phyloP scores from a whole-genome alignment of 2,797 vertebrate species.

The Gila robusta region DNA sequence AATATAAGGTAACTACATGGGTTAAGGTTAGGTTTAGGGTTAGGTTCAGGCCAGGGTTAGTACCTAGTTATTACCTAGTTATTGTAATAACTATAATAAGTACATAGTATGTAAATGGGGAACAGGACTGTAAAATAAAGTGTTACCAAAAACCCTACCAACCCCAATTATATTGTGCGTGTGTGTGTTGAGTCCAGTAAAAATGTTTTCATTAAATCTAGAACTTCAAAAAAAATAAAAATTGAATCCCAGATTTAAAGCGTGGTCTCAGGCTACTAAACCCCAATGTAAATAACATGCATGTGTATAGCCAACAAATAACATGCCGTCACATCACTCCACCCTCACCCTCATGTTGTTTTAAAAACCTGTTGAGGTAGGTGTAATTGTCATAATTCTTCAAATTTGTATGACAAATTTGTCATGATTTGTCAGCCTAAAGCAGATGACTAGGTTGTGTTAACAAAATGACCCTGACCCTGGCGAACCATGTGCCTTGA shows the following conservation, averaged over 20 bases:
- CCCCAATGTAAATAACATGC: not conserved
- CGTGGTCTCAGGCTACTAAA: not conserved
- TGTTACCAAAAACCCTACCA: not conserved
- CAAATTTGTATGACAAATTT: conserved; percentile 5
- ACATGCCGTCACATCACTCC: not conserved
- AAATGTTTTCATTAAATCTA: not conserved
- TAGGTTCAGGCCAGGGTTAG: no score
- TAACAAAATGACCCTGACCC: not conserved
- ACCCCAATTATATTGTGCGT: not conserved
- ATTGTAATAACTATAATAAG: no score
- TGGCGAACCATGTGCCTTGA: not conserved
- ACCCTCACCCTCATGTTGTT: conserved; percentile 14
- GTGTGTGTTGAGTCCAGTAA: no score
- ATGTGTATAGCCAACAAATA: conserved; percentile 17
- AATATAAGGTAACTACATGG: no score
- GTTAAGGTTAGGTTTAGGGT: no score
- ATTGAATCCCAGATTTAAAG: not conserved
- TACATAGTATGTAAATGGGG: no score
- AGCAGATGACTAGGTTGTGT: conserved; percentile 1
- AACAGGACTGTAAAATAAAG: no score
- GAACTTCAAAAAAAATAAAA: not conserved
- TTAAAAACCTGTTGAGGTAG: conserved; percentile 28
- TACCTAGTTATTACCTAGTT: no score
- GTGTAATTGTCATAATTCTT: conserved; percentile 12
- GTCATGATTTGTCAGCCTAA: not conserved